These are phyloP conservation scores for Malaclemys terrapin DNA, from an alignment of 2,113 vertebrate genomes.

Conservation along the genomic window DNA sequence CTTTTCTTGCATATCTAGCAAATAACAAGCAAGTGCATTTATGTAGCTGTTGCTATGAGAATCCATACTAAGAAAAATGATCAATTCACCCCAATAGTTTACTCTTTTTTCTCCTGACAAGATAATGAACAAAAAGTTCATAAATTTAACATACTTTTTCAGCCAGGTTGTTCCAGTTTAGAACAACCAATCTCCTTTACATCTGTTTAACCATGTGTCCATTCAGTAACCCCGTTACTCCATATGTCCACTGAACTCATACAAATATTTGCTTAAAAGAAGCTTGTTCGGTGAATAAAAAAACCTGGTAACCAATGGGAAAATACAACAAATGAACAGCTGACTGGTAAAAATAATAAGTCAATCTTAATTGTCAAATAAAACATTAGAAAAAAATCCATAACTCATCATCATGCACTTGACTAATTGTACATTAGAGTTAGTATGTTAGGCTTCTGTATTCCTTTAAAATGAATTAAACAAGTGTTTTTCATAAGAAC, in stretches of 20 bases:
- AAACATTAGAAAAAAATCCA: background rate
- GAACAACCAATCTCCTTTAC: background rate
- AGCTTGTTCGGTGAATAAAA: background rate
- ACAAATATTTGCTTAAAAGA: background rate
- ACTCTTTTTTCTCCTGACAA: background rate
- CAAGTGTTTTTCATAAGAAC: background rate
- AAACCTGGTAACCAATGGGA: background rate
- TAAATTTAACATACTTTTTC: background rate
- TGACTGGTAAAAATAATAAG: background rate
- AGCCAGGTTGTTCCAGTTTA: background rate
- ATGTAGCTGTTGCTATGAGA: accelerated
- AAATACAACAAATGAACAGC: background rate
- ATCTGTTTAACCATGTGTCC: background rate
- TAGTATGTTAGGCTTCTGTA: background rate
- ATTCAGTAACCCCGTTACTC: background rate
- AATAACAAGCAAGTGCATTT: background rate
- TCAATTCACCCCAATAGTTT: background rate
- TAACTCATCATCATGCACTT: background rate
- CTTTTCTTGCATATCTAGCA: background rate
- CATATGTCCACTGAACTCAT: background rate
- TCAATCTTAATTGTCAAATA: background rate
- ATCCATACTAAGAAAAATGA: background rate
- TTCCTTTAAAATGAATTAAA: background rate
- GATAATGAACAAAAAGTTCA: background rate
- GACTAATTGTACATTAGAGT: background rate